phyloP scores from a whole-genome alignment of 37 sponge, comb jelly and placozoan species.

The Cliona cf. orientalis region DNA sequence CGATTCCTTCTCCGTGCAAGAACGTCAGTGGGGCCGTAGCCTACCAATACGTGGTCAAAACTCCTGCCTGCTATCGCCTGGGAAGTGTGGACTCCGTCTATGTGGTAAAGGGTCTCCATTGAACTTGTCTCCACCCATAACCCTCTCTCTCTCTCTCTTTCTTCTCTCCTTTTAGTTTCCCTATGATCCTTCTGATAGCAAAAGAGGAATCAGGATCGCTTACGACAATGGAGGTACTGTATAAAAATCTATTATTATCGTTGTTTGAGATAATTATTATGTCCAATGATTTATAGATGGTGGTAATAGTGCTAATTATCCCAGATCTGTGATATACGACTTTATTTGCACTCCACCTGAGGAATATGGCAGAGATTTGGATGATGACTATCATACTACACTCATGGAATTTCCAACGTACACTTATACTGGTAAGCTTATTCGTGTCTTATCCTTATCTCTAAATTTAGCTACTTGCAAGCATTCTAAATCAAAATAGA shows the following conservation, averaged over 20 bases:
- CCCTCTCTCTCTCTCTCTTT: background rate
- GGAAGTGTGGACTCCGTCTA: slow-evolving; percentile 30
- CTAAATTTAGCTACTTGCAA: background rate
- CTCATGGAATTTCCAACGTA: slow-evolving; percentile 53
- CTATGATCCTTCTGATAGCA: slow-evolving; percentile 54
- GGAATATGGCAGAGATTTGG: slow-evolving; percentile 14
- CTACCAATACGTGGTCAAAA: slow-evolving; percentile 23
- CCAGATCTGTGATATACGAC: slow-evolving; percentile 54
- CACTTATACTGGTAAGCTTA: slow-evolving; percentile 48
- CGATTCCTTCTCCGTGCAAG: slow-evolving; percentile 27
- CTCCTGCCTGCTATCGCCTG: slow-evolving; percentile 12
- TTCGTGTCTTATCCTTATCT: background rate
- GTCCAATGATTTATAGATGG: no score
- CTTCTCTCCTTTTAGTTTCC: no score
- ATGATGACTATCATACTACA: background rate
- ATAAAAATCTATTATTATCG: no score
- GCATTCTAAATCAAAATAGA: no score
- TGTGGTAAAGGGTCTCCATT: no score
- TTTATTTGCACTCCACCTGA: no score
- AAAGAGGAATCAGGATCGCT: slow-evolving; percentile 60
- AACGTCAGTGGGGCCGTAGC: slow-evolving; percentile 5
- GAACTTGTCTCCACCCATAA: background rate
- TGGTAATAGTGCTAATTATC: slow-evolving; percentile 9
- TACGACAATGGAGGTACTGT: slow-evolving; percentile 73
- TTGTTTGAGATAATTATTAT: no score